Conservation (phyloP, 2,797 vertebrate species). For the Poecilia velifera region DNA sequence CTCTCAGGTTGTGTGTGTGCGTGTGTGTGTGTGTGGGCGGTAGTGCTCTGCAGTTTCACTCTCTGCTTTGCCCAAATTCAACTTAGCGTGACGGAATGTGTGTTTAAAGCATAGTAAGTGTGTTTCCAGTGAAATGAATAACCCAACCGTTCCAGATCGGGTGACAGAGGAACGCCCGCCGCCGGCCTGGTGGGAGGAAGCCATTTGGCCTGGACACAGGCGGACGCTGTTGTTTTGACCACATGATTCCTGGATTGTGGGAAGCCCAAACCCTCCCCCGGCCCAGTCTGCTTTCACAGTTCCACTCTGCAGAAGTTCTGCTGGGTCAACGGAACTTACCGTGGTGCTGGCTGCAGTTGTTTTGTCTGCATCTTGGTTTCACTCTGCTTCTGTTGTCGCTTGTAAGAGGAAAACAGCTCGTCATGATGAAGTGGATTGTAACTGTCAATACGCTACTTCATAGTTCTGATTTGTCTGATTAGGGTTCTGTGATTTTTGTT, state of each 20-base stretch:
- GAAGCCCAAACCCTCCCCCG: conserved; percentile 13
- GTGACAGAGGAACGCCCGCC: conserved; percentile 12
- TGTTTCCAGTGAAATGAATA: conserved; percentile 41
- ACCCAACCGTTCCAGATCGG: conserved; percentile 24
- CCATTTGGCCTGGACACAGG: neutral
- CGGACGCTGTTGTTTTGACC: neutral
- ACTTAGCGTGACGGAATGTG: conserved; percentile 32
- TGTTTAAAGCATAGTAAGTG: conserved; percentile 45
- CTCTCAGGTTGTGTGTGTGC: conserved; percentile 35
- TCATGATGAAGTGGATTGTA: neutral
- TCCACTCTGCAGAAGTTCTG: conserved; percentile 7
- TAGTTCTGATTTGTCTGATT: neutral
- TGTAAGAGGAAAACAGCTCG: conserved; percentile 13
- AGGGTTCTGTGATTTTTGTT: neutral
- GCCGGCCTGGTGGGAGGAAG: neutral
- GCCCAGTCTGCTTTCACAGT: conserved; percentile 12
- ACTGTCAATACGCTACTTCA: neutral
- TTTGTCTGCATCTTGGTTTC: conserved; percentile 58
- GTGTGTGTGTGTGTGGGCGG: too few relatives aligned
- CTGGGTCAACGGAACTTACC: conserved; percentile 38
- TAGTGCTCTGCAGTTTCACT: conserved; percentile 32
- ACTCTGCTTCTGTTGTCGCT: conserved; percentile 31
- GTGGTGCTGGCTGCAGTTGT: conserved; percentile 48
- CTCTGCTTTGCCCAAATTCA: conserved; percentile 13
- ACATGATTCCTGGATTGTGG: neutral